These are phyloP conservation scores for Pseudorasbora parva DNA, from an alignment of 2,113 vertebrate species.

Conservation along the genomic window DNA sequence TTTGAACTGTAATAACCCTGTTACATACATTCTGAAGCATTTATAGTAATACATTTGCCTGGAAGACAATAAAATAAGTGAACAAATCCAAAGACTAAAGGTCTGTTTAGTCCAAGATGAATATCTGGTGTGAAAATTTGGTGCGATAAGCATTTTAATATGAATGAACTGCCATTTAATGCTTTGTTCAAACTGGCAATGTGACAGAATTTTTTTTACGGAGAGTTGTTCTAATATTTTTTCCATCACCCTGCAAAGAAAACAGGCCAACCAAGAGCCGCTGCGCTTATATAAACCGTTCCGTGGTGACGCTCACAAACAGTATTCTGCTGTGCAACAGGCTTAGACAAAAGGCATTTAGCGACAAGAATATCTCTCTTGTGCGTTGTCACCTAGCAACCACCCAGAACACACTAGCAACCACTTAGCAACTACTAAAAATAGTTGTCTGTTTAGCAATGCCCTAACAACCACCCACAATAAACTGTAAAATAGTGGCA, in stretches of 20 bases:
- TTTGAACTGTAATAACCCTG: neutral
- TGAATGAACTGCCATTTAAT: neutral
- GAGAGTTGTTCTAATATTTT: neutral
- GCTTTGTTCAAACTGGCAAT: neutral
- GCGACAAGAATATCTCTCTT: no score
- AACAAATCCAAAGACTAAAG: neutral
- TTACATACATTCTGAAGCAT: neutral
- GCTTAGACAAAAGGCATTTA: no score
- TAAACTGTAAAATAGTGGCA: no score
- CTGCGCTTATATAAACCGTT: neutral
- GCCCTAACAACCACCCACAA: no score
- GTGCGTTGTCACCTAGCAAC: no score
- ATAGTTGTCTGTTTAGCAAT: no score
- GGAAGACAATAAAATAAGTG: neutral
- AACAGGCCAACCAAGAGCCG: neutral
- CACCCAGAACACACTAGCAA: no score
- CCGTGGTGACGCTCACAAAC: neutral
- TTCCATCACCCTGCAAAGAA: neutral
- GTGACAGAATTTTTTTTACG: neutral
- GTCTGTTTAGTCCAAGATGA: neutral
- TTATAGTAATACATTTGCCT: neutral
- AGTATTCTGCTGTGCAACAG: neutral
- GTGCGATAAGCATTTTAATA: neutral
- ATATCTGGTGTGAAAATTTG: neutral
- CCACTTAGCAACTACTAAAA: no score